Evolutionary conservation across 2,888 invertebrate genomes (phyloP).

Genomic region (Andrena fulva): DNA sequence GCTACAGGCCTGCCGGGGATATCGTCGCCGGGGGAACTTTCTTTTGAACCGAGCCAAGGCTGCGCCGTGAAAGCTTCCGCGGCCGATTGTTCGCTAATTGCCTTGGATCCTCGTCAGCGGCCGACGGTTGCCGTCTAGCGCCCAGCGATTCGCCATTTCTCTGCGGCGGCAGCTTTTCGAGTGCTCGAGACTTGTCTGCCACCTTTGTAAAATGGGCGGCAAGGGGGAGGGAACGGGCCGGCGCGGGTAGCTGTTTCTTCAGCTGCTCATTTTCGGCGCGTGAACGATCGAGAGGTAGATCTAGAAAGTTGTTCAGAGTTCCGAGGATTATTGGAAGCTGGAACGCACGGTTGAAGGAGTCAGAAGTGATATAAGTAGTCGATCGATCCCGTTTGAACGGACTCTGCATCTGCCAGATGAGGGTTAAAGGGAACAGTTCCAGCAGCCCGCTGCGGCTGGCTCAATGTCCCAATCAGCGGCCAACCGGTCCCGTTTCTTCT

Average conservation of each 20-base stretch:
- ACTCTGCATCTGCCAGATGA: neutral
- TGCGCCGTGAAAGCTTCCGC: constrained; percentile 30
- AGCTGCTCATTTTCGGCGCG: no score
- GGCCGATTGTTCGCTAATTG: constrained; percentile 58
- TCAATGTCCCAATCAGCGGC: constrained; percentile 59
- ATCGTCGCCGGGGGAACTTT: constrained; percentile 36
- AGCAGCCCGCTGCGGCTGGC: constrained; percentile 39
- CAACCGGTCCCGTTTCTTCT: constrained; percentile 46
- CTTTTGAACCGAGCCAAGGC: constrained; percentile 31
- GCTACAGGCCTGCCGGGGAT: constrained; percentile 52
- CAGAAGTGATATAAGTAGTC: no score
- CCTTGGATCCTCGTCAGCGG: constrained; percentile 17
- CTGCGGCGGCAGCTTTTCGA: neutral
- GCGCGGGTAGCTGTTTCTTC: no score
- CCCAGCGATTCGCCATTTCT: constrained; percentile 5
- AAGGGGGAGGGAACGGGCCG: neutral
- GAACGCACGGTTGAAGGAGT: no score
- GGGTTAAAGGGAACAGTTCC: neutral
- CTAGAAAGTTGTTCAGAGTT: no score
- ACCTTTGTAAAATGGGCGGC: neutral
- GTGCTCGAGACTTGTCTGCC: neutral
- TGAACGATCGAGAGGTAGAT: no score
- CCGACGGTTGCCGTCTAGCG: neutral
- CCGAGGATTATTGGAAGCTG: no score
- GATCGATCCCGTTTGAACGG: neutral